Evolutionary conservation across 2,113 vertebrate genomes (phyloP), one percentile per base, ranked within the genome.

Genomic region (Clarias magur): DNA sequence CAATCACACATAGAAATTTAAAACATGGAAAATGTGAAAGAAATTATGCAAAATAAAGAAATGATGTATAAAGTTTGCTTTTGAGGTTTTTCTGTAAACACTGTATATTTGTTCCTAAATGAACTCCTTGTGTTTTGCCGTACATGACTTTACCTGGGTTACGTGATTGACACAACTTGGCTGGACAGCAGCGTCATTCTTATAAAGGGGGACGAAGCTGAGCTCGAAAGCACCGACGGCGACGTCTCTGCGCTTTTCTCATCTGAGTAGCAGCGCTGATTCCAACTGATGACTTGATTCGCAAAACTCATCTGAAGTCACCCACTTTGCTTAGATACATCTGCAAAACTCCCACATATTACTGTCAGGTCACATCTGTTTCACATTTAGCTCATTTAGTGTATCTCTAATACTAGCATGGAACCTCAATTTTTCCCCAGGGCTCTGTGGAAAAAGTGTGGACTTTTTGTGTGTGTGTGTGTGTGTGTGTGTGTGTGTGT

Each of bases 311-410:
- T 65, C 81, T 67, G 23, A 53, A 67, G 62, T 83, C 62, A 67
- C 62, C 84, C 59, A 78, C 17, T 85, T 85, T 85, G 59, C 84
- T 76, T 63, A 78, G 57, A 65, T 85, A 59, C 38, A 67, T 85
- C 84, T 67, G 48, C 67, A 60, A 79, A 63, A 62, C 73, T 79
- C 60, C 84, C 48, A 85, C 84, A 79, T 30, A 23, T 63, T 65
- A 27, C 84, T 85, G 68, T 75, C 83, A 63, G 72, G 34, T 63
- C 19, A 62, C 70, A 72, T 72, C 54, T 73, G 53, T 15, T 57
- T 84, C 83, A 85, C 42, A 53, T 78, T 48, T 11, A 65, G 42
- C 84, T 85, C 57, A 7, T 23, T 48, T 34, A 56, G n/a, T 30
- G 8, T 4, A 25, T 85, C 42, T 67, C 42, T 65, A 54, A 62